Conservation (phyloP, 2,888 invertebrate genomes). For the Drosophila gaucha region DNA sequence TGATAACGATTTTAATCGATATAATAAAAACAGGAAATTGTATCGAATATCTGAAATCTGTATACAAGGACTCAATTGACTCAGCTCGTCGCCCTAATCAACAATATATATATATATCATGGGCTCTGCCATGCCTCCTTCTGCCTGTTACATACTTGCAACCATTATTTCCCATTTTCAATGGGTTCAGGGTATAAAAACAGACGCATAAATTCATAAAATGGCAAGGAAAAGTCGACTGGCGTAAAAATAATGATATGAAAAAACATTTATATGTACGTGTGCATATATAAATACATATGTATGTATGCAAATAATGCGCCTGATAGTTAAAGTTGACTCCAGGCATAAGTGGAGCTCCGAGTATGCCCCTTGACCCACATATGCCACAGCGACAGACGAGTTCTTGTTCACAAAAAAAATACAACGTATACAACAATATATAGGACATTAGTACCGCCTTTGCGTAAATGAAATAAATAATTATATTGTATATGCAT, state of each 20-base stretch:
- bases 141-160: no score
- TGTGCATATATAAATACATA: not conserved
- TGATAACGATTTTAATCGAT: no score
- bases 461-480: conserved; percentile 4
- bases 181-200: no score
- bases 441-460: no score
- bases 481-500: not conserved
- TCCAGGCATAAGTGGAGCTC: conserved; percentile 7
- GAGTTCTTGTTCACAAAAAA: conserved; percentile 1
- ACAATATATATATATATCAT: no score
- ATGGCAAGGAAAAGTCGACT: conserved; percentile 42
- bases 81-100: no score
- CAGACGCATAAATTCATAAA: conserved; percentile 51
- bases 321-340: conserved; percentile 28
- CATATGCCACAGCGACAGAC: not conserved
- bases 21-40: no score
- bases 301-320: conserved; percentile 39
- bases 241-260: conserved; percentile 53
- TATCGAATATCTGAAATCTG: no score
- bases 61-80: no score
- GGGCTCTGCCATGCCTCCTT: no score
- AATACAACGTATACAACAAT: no score
- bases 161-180: no score
- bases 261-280: conserved; percentile 6
- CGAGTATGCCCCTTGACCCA: conserved; percentile 47